Conservation (phyloP, 2,797 vertebrate genomes). For the Peromyscus nudipes region DNA sequence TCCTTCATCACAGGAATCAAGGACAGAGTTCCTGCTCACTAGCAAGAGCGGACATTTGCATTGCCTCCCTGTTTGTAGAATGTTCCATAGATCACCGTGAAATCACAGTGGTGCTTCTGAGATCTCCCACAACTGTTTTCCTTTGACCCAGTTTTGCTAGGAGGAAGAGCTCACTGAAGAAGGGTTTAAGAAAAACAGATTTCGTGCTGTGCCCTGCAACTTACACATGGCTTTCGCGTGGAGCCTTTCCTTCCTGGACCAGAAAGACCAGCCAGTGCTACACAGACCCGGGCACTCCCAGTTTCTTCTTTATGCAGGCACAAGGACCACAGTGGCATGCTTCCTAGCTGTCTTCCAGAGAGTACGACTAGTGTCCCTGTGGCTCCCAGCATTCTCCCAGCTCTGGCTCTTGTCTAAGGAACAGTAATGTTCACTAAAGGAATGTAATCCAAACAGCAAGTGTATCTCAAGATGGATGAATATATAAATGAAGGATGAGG, state of each 20-base stretch:
- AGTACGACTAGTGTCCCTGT: neutral
- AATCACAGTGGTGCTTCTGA: neutral
- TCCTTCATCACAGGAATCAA: neutral
- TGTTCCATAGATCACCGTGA: neutral
- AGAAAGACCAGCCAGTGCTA: neutral
- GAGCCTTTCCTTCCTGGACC: neutral
- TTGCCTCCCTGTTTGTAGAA: neutral
- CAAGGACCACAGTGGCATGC: rapidly evolving
- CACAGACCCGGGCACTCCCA: rapidly evolving
- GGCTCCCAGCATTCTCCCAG: neutral
- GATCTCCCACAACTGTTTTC: neutral
- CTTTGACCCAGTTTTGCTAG: neutral
- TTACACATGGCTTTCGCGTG: neutral
- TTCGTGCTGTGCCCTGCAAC: neutral
- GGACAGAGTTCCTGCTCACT: neutral
- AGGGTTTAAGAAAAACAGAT: neutral
- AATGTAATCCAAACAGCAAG: neutral
- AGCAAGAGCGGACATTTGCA: neutral
- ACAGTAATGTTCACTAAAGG: neutral
- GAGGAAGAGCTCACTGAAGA: conserved; percentile 3
- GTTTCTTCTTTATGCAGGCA: too few relatives aligned
- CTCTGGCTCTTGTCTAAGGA: neutral
- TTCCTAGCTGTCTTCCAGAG: neutral
- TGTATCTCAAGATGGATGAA: neutral
- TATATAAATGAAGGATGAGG: neutral